Evolutionary conservation across 2,113 vertebrate species (phyloP), one percentile per base, ranked within the genome.

Genomic region (Grantiella picta): DNA sequence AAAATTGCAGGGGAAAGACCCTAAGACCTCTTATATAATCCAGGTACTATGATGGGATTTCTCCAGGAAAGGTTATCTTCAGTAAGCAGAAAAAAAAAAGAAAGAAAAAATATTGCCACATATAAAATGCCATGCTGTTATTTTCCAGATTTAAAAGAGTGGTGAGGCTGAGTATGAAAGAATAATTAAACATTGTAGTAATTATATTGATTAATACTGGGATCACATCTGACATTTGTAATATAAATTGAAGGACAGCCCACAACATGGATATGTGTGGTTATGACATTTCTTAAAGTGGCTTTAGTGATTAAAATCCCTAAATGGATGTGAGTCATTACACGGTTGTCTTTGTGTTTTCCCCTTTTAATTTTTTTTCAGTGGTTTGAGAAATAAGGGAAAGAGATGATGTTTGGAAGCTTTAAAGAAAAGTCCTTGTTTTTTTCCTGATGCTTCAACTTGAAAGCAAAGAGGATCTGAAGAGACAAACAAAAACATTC

Each of bases 221-320:
- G n/a, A 95, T 96, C 80, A 80, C 88, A 68, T 91, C 54, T 97
- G 95, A 95, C 95, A 96, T 96, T 94, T 95, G 75, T 87, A 96
- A 92, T 91, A 72, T 29, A 69, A 95, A 92, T 69, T 95, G 85
- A 96, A 96, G 82, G 76, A 97, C 82, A 94, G 79, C 40, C 17
- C 65, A 82, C 86, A 97, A 70, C 61, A 65, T 25, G 21, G 72
- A 92, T 96, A 93, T 78, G 15, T 57, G 65, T 49, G 15, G 66
- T 86, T 92, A 82, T 82, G 92, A 87, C 54, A 95, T 95, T 96
- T 75, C 65, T 88, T 90, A 83, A 95, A 95, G 75, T 53, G 61
- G 31, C 70, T 88, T 73, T 60, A 69, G 73, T 94, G 73, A 88
- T 78, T 81, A 85, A 92, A 95, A 86, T 89, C 85, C 73, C 53